Conservation (phyloP, 2,113 vertebrate genomes). For the Lamprotornis superbus region DNA sequence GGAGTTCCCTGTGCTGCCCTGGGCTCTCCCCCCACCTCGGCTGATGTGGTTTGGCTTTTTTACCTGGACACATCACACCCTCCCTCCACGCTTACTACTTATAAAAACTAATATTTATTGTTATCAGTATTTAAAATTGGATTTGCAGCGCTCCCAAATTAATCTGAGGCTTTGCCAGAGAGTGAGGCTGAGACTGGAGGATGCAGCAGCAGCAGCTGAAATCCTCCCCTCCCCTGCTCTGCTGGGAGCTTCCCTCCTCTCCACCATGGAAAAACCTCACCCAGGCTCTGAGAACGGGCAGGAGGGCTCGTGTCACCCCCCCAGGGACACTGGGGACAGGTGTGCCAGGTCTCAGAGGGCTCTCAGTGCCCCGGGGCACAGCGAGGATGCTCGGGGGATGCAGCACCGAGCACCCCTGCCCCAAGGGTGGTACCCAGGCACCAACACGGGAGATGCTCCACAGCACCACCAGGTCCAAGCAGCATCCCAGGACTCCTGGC, state of each 20-base stretch:
- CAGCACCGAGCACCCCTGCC: no score
- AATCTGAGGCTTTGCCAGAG: neutral
- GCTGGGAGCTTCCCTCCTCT: neutral
- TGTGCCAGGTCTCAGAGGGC: neutral
- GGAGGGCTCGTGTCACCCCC: neutral
- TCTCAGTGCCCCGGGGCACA: no score
- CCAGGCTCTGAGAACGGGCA: neutral
- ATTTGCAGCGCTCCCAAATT: rapidly evolving
- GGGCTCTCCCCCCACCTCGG: neutral
- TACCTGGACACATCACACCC: neutral
- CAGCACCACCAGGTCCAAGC: no score
- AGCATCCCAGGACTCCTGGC: neutral
- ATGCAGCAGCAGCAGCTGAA: neutral
- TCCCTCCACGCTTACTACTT: neutral
- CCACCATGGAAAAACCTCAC: rapidly evolving
- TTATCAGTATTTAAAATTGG: neutral
- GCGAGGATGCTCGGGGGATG: neutral
- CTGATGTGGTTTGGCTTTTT: neutral
- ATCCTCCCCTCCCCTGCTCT: rapidly evolving
- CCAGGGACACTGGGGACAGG: rapidly evolving
- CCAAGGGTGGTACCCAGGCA: rapidly evolving
- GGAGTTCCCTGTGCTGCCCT: neutral
- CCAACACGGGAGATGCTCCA: no score
- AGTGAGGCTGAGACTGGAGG: rapidly evolving
- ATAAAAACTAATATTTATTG: neutral